Base-by-base conservation (phyloP, 53 echinoderm and acorn worm species). In the Henricia sp. region DNA sequence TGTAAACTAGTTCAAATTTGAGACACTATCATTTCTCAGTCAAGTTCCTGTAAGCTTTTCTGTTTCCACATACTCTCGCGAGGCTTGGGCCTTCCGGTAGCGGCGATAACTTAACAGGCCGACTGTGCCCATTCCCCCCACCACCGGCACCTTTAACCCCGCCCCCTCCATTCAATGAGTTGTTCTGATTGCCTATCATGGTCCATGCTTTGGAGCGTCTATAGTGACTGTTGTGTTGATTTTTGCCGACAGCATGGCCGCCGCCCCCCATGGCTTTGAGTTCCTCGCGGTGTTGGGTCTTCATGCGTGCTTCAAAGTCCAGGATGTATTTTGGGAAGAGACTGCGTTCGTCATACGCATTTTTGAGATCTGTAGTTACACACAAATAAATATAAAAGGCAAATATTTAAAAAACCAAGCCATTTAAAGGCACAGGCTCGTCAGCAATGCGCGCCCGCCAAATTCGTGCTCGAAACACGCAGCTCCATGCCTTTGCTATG, bases 311-410 rank as follows among this genome's bases (percentile, higher is more conserved):
- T 38, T 94, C 94, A 41, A 82, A 92, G 43, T 94, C 93, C 46
- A 96, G 80, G 89, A 94, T 92, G 86, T 92, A 90, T 74, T 91
- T 89, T 17, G 97, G 97, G 38, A 96, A 96, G 25, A 96, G 88
- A 83, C 83, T 91, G 20, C 91, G 91, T 86, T 96, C 97, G 33
- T 96, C 97, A 67, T 94, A 96, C 11, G 70, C 84, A 46, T 87
- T 89, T 71, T 90, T 93, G 34, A 94, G 33, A 63, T 88, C 97
- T 96, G 82, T 38, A 44, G 6, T 44, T 44, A 13, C 44, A 44
- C 44, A 44, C 44, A 29, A 60, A 12, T 3, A 60, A 32, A 2
- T 10, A 29, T 32, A 29, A 0, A 16, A 67, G 48, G 48, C 9
- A 48, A 48, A 48, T 11, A 48, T 48, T 16, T 11, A 48, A n/a